These are phyloP conservation scores for Hirtodrosophila confusa DNA, from an alignment of 2,888 invertebrate species.

Conservation along the genomic window DNA sequence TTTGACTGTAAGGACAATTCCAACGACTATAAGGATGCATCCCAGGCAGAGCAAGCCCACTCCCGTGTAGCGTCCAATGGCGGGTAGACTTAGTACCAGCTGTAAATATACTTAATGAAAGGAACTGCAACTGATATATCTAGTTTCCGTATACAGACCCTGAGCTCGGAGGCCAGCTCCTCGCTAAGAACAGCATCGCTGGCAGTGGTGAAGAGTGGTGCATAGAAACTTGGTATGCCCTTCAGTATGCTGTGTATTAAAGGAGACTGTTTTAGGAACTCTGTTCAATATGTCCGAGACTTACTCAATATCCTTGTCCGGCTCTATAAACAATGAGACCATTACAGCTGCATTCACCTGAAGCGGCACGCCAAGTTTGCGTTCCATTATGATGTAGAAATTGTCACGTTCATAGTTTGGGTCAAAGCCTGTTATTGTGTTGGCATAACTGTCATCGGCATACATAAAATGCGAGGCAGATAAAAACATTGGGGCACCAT, in stretches of 20 bases:
- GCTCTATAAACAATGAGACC: constrained; percentile 87
- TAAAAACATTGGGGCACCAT: constrained; percentile 91
- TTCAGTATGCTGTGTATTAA: constrained; percentile 62
- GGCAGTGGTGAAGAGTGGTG: constrained; percentile 73
- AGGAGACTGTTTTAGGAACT: not conserved
- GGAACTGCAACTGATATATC: not conserved
- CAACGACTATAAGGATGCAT: constrained; percentile 60
- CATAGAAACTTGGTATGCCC: constrained; percentile 72
- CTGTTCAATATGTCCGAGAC: constrained; percentile 54
- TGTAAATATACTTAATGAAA: constrained; percentile 36
- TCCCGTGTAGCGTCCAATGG: constrained; percentile 72
- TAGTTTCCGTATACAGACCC: constrained; percentile 38
- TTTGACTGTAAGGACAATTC: constrained; percentile 63
- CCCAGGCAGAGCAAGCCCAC: constrained; percentile 74
- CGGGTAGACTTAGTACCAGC: constrained; percentile 73
- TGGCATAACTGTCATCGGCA: constrained; percentile 88
- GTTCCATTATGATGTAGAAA: constrained; percentile 89
- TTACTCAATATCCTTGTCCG: constrained; percentile 86
- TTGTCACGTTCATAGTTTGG: constrained; percentile 88
- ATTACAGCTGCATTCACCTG: constrained; percentile 90
- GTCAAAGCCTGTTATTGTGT: constrained; percentile 87
- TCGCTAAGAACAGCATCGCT: constrained; percentile 64
- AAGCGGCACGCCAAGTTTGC: constrained; percentile 91
- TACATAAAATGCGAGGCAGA: constrained; percentile 92
- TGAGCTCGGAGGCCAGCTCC: constrained; percentile 69